A percentile compares a stretch with the other conserved stretches of the same genome.
Conservation (phyloP, 2,888 invertebrate species). For the Petrolisthes cinctipes region DNA sequence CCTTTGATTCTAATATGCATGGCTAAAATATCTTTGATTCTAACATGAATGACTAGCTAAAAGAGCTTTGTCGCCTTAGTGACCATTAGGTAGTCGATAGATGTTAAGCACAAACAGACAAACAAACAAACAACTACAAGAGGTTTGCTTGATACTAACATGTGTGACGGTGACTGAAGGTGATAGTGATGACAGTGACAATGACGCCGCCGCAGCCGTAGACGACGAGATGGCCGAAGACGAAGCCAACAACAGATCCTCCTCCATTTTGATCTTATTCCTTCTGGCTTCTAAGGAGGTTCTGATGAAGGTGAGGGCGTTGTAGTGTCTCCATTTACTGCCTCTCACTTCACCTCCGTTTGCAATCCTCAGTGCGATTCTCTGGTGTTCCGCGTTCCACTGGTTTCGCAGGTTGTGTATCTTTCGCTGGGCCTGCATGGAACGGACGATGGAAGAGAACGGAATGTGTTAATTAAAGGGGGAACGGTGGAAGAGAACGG, state of each 20-base stretch:
- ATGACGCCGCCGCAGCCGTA: neutral
- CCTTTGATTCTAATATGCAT: no score
- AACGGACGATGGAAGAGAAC: neutral
- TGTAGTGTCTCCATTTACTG: constrained; percentile 6
- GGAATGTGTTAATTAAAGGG: no score
- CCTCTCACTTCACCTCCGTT: neutral
- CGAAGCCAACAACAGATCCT: neutral
- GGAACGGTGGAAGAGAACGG: no score
- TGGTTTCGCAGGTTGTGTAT: constrained; percentile 11
- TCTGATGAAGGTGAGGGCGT: neutral
- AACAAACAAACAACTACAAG: no score
- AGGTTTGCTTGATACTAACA: no score
- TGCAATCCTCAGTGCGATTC: neutral
- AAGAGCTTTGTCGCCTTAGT: no score
- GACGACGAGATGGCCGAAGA: neutral
- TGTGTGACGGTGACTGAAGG: no score
- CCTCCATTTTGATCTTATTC: neutral
- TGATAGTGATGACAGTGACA: no score
- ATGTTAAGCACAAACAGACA: no score
- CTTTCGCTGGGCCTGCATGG: neutral
- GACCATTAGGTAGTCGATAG: no score
- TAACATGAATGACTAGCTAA: no score
- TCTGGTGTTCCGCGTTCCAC: constrained; percentile 14
- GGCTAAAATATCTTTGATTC: no score
- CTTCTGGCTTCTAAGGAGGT: neutral